Conservation (phyloP, 2,113 vertebrate genomes). For the Neolamprologus tretocephalus region DNA sequence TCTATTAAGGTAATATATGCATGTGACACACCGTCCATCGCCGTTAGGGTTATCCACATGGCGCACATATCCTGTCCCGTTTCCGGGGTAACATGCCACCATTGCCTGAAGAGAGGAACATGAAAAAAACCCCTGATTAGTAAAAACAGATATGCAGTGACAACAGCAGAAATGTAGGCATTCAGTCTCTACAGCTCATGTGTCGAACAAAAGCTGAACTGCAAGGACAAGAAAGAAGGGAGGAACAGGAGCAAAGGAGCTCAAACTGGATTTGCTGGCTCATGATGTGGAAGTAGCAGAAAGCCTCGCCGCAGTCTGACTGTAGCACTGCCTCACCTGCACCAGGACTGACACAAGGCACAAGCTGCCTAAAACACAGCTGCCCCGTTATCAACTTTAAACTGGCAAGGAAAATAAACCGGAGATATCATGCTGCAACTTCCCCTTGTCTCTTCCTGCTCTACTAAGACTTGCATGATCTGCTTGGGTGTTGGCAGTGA, state of each 20-base stretch:
- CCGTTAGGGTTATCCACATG: slow-evolving; percentile 95
- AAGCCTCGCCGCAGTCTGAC: neutral
- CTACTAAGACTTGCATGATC: slow-evolving; percentile 35
- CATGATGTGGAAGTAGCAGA: neutral
- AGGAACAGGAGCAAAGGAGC: neutral
- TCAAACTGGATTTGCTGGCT: neutral
- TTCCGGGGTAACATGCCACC: slow-evolving; percentile 96
- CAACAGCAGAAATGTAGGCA: neutral
- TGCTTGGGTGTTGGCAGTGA: slow-evolving; percentile 40
- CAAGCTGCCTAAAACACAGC: neutral
- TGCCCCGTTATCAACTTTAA: slow-evolving; percentile 30
- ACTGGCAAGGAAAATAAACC: slow-evolving; percentile 33
- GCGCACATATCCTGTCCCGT: slow-evolving; percentile 90
- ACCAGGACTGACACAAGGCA: neutral
- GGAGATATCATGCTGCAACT: slow-evolving; percentile 43
- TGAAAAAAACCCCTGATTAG: neutral
- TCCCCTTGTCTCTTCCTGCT: slow-evolving; percentile 50
- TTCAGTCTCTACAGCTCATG: neutral
- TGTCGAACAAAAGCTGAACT: neutral
- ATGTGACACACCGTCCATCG: slow-evolving; percentile 93
- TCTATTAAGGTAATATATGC: slow-evolving; percentile 99
- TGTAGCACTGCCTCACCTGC: slow-evolving; percentile 19
- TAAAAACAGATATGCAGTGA: neutral
- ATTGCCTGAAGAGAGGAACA: slow-evolving; percentile 79
- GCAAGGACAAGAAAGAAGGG: neutral